Conservation (phyloP, 2,888 invertebrate genomes). For the Sinohyriopsis cumingii region DNA sequence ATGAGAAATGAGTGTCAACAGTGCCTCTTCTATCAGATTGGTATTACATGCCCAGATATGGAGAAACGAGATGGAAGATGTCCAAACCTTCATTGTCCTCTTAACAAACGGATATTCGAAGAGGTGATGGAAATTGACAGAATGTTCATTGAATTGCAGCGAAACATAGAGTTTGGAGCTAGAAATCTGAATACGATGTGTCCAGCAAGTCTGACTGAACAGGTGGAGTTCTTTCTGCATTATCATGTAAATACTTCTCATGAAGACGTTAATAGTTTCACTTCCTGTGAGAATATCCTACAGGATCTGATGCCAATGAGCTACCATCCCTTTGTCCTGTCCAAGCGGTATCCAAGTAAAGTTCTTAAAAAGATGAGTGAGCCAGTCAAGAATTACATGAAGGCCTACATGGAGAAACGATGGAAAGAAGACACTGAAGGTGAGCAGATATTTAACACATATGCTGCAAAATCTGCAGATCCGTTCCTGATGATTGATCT, state of each 20-base stretch:
- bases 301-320: constrained; percentile 26
- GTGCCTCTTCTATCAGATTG: constrained; percentile 13
- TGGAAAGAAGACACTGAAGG: constrained; percentile 11
- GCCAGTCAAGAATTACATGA: constrained; percentile 10
- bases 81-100: constrained; percentile 7
- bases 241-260: not conserved
- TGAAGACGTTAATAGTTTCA: not conserved
- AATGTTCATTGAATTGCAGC: constrained; percentile 26
- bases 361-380: constrained; percentile 5
- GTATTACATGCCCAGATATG: constrained; percentile 9
- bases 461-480: constrained; percentile 18
- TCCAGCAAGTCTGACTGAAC: constrained; percentile 2
- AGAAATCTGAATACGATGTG: constrained; percentile 4
- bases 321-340: constrained; percentile 18
- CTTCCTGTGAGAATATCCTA: not conserved
- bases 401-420: constrained; percentile 11
- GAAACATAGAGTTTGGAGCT: constrained; percentile 24
- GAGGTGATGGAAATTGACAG: constrained; percentile 25
- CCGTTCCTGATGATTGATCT: constrained; percentile 18
- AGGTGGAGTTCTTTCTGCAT: constrained; percentile 3
- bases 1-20: constrained; percentile 7
- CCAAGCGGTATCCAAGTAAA: constrained; percentile 10
- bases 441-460: constrained; percentile 7
- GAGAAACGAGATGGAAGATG: constrained; percentile 14
- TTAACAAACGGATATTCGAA: constrained; percentile 6